Conservation (phyloP, 2,113 vertebrate species). For the Lamprotornis superbus region DNA sequence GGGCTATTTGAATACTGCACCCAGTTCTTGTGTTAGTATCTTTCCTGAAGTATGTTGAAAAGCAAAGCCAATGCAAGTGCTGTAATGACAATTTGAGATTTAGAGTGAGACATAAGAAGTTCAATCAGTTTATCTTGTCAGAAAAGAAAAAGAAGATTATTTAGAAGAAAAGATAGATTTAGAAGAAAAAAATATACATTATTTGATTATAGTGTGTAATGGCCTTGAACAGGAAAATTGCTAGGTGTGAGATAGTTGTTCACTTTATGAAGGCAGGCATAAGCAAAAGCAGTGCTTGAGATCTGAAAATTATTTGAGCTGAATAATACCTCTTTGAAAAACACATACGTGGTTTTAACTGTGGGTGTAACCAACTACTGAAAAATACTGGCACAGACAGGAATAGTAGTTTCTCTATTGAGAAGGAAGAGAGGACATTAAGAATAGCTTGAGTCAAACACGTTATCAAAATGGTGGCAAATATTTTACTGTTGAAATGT, state of each 20-base stretch:
- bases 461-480: not conserved
- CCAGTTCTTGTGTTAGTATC: not conserved
- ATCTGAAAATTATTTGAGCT: not conserved
- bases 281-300: not conserved
- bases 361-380: not conserved
- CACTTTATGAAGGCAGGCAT: not conserved
- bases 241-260: not conserved
- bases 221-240: not conserved
- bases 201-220: not conserved
- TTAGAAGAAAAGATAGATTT: not conserved
- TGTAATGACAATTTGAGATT: not conserved
- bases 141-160: not conserved
- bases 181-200: not conserved
- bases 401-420: not conserved
- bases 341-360: not conserved
- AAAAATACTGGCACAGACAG: not conserved
- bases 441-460: not conserved
- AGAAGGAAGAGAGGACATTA: not conserved
- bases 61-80: not conserved
- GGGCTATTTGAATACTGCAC: not conserved
- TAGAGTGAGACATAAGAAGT: not conserved
- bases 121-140: not conserved
- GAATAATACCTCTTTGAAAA: not conserved
- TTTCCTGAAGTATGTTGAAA: not conserved
- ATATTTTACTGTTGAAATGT: not conserved